These are phyloP conservation scores for Mesaphorura yosii DNA, from an alignment of 1,140 invertebrate genomes.

Conservation along the genomic window DNA sequence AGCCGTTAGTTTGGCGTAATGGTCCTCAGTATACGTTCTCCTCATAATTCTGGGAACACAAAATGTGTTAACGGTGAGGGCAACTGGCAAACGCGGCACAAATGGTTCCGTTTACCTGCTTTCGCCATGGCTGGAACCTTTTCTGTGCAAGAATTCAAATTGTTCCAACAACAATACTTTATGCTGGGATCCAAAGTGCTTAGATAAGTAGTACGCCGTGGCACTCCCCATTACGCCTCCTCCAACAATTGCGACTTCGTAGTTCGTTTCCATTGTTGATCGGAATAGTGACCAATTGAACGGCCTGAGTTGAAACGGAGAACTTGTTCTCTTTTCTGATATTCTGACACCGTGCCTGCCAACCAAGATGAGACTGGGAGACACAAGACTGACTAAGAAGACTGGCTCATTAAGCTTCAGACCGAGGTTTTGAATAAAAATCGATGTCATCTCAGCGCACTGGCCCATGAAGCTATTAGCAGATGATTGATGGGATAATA, in stretches of 20 bases:
- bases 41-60: conserved; percentile 17
- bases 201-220: conserved; percentile 23
- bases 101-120: conserved; percentile 16
- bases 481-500: no score
- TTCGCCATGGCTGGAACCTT: conserved; percentile 27
- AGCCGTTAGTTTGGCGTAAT: conserved; percentile 21
- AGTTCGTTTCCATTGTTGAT: no score
- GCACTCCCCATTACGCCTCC: conserved; percentile 22
- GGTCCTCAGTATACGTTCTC: conserved; percentile 19
- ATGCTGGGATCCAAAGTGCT: conserved; percentile 12
- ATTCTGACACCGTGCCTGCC: no score
- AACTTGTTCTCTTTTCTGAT: no score
- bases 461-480: no score
- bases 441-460: no score
- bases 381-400: no score
- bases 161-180: conserved; percentile 25
- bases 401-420: no score
- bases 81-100: not conserved
- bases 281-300: no score
- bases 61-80: not conserved
- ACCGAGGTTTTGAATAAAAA: no score
- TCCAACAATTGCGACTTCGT: conserved; percentile 18
- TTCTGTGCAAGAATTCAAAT: conserved; percentile 23
- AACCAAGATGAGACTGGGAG: no score
- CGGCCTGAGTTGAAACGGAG: no score